A percentile compares a stretch with the other conserved stretches of the same genome.
Conservation (phyloP, 2,797 vertebrate species). For the Pseudopleuronectes americanus region DNA sequence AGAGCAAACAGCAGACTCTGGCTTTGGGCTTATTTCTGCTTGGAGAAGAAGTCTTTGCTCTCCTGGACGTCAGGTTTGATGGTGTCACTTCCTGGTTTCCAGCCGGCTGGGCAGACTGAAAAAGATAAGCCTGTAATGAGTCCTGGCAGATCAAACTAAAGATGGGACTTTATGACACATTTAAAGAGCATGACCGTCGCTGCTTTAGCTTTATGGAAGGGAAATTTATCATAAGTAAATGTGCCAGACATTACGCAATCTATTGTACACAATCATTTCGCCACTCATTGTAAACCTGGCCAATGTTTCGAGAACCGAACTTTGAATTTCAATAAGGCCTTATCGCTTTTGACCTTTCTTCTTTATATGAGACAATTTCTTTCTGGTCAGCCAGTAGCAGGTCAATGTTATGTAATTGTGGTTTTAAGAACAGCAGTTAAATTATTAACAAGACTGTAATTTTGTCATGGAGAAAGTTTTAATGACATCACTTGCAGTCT, state of each 20-base stretch:
- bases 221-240: neutral
- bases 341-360: neutral
- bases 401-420: neutral
- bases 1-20: slow-evolving; percentile 71
- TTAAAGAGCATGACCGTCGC: neutral
- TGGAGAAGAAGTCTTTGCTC: slow-evolving; percentile 97
- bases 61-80: slow-evolving; percentile 97
- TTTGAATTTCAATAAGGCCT: slow-evolving; percentile 8
- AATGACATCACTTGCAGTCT: neutral
- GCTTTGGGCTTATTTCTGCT: slow-evolving; percentile 86
- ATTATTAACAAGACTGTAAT: neutral
- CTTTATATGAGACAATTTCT: neutral
- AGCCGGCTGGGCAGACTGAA: slow-evolving; percentile 97
- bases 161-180: slow-evolving; percentile 11
- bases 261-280: neutral
- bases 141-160: slow-evolving; percentile 36
- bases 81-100: slow-evolving; percentile 97
- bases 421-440: neutral
- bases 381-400: neutral
- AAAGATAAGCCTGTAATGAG: slow-evolving; percentile 66
- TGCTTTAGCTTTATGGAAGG: neutral
- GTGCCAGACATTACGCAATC: neutral
- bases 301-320: slow-evolving; percentile 12
- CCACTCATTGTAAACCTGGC: neutral
- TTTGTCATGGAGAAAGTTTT: neutral